Base-by-base conservation (phyloP, 2,888 invertebrate genomes). In the Eudasyphora cyanicolor region DNA sequence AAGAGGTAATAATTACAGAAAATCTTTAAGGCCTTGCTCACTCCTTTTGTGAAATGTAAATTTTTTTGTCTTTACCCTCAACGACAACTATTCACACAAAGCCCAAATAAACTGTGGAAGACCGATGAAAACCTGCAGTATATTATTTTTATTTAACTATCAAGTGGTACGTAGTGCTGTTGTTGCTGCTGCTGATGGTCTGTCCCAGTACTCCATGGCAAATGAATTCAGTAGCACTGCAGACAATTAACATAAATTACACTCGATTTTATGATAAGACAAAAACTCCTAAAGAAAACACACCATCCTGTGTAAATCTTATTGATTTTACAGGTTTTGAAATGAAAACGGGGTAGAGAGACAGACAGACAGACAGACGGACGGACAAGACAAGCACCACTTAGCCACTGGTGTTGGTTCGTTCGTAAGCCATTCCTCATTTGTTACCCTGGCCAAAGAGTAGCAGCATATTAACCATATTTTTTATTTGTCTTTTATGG, bases 1-100 rank as follows among this genome's bases (percentile, higher is more conserved):
- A 86, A 87, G 86, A 82, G 87, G 84, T 74, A 84, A 87, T 86
- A 87, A 86, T 86, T 86, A 85, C 85, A 84, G 80, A 83, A 87
- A 85, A 86, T 86, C 86, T 85, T 77, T 54, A 45, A 67, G 38
- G 67, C 24, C 42, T 42, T 60, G 54, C 54, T 67, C 64, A 71
- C 69, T 76, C 54, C 64, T 42, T 57, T 42, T 35, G 51, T 70
- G 38, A 64, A 67, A 67, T 67, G 67, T 67, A 67, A 67, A 67
- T 67, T 67, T 67, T 64, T n/a, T n/a, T n/a, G n/a, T 64, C 64
- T 19, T 62, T 10, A n/a, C n/a, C n/a, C n/a, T n/a, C n/a, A n/a
- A n/a, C 2, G 27, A 62, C 4, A 62, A 62, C 29, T 54, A 21
- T 62, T 67, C 24, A 38, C 24, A 38, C 17, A 67, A 42, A 42